These are phyloP conservation scores for Caligus rogercresseyi DNA, from an alignment of 1,140 invertebrate species.

Conservation along the genomic window DNA sequence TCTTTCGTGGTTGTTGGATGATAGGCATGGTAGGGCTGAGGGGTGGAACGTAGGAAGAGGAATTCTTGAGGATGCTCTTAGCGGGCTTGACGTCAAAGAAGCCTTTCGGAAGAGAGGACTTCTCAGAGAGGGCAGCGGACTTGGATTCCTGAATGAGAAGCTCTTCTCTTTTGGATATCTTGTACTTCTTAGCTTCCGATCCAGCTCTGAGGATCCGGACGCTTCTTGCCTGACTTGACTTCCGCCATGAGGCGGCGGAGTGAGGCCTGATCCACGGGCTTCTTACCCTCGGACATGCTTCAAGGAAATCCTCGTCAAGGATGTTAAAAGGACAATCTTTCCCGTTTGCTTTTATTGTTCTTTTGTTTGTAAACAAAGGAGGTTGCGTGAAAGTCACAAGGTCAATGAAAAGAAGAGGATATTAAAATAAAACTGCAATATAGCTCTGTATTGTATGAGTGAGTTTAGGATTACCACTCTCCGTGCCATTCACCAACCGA, in stretches of 20 bases:
- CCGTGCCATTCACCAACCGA: no score
- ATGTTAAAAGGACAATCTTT: no score
- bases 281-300: neutral
- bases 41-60: neutral
- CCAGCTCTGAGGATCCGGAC: neutral
- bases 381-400: no score
- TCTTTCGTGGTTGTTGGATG: neutral
- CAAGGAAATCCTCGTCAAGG: no score
- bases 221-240: neutral
- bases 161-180: neutral
- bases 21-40: neutral
- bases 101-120: neutral
- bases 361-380: no score
- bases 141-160: neutral
- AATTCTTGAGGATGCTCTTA: neutral
- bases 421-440: no score
- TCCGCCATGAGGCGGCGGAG: slow-evolving; percentile 1
- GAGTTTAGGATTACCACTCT: no score
- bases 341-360: no score
- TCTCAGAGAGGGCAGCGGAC: neutral
- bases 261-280: neutral
- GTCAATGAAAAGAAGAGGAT: no score
- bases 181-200: slow-evolving; percentile 1
- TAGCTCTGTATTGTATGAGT: no score
- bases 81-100: neutral